Conservation (phyloP, 2,113 vertebrate species). For the Microtus richardsoni region DNA sequence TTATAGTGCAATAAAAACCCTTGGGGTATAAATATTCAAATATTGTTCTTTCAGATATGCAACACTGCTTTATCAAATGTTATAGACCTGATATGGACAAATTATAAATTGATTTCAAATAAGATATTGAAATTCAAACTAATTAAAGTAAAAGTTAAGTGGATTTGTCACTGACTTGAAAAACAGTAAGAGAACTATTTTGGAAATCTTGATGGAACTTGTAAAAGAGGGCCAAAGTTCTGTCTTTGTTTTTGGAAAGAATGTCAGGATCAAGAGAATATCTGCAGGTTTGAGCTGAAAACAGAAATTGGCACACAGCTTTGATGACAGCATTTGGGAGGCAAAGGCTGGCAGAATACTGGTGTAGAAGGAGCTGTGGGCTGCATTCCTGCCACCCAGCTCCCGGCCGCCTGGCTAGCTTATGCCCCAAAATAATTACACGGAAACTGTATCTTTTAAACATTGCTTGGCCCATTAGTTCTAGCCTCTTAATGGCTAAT, state of each 20-base stretch:
- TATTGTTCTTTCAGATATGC: background rate
- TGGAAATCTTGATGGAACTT: constrained; percentile 9
- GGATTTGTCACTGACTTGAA: background rate
- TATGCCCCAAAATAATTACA: too few relatives aligned
- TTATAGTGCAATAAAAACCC: constrained; percentile 6
- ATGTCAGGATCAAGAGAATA: constrained; percentile 31
- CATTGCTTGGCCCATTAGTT: too few relatives aligned
- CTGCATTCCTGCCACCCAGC: too few relatives aligned
- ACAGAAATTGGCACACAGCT: background rate
- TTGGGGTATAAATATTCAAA: constrained; percentile 41
- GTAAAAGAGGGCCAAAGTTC: background rate
- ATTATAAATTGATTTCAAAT: constrained; percentile 40
- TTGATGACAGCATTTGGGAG: background rate
- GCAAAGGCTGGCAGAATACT: background rate
- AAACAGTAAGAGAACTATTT: constrained; percentile 32
- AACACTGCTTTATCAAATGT: constrained; percentile 13
- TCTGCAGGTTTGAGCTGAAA: constrained; percentile 30
- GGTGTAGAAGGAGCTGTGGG: too few relatives aligned
- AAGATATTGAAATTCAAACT: background rate
- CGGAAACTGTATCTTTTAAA: too few relatives aligned
- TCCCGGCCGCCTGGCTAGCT: too few relatives aligned
- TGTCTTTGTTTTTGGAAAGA: constrained; percentile 44
- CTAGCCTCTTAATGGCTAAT: too few relatives aligned
- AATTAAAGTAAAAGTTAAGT: constrained; percentile 44
- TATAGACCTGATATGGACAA: background rate